Conservation (phyloP, 2,888 invertebrate species). For the Mystacides longicornis region DNA sequence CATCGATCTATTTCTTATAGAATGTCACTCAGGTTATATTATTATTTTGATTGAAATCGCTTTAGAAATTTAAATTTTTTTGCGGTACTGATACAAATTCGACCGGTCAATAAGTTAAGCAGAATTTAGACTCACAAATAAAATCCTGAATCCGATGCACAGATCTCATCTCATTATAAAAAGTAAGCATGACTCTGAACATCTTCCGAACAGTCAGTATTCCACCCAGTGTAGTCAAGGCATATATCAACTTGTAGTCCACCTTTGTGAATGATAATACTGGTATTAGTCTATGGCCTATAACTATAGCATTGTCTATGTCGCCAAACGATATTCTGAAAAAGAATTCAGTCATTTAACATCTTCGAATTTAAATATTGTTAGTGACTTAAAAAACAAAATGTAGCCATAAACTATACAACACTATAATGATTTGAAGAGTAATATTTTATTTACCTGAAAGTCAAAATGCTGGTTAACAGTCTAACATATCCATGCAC, state of each 20-base stretch:
- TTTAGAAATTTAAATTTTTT: too few species aligned
- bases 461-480: constrained; percentile 37
- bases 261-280: neutral
- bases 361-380: too few species aligned
- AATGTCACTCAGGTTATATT: too few species aligned
- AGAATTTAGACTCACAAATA: neutral
- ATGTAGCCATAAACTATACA: too few species aligned
- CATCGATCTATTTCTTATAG: too few species aligned
- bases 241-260: neutral
- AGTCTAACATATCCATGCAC: constrained; percentile 34
- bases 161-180: constrained; percentile 5
- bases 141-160: neutral
- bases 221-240: constrained; percentile 2
- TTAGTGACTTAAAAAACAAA: too few species aligned
- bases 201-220: constrained; percentile 34
- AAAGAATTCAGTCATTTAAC: too few species aligned
- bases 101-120: too few species aligned
- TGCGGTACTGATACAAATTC: too few species aligned
- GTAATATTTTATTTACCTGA: constrained; percentile 32
- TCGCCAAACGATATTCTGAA: neutral
- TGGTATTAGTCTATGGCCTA: constrained; percentile 5
- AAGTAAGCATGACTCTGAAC: constrained; percentile 34
- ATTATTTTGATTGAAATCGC: too few species aligned
- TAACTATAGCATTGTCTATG: constrained; percentile 3
- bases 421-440: too few species aligned